Evolutionary conservation across 2,797 vertebrate species (phyloP).

Genomic region (Cynopterus sphinx): DNA sequence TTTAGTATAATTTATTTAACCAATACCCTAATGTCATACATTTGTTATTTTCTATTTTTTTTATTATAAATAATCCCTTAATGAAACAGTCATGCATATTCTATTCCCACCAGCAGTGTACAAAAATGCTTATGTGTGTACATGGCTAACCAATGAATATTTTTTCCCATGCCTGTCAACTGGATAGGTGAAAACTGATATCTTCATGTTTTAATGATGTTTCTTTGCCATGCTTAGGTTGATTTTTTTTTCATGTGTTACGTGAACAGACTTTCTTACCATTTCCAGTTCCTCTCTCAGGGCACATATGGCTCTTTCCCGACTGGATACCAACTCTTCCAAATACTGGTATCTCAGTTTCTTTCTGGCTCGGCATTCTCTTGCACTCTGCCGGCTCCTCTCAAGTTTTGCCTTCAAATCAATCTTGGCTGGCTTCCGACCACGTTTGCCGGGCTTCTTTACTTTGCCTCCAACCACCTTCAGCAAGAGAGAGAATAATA

Average conservation of each 20-base stretch:
- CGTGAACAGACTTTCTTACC: constrained; percentile 83
- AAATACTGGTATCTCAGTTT: constrained; percentile 98
- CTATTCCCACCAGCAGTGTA: neutral
- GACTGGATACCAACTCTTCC: constrained; percentile 97
- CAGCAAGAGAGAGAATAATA: constrained; percentile 28
- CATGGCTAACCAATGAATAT: neutral
- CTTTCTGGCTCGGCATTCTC: constrained; percentile 96
- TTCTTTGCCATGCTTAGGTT: neutral
- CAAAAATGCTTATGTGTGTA: neutral
- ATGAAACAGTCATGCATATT: neutral
- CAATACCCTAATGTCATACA: neutral
- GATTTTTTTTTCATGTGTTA: neutral
- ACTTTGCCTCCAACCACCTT: constrained; percentile 95
- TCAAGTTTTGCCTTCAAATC: constrained; percentile 98
- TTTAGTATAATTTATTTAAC: neutral
- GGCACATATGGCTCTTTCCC: constrained; percentile 96
- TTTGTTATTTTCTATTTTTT: neutral
- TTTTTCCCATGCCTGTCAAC: neutral
- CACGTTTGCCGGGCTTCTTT: constrained; percentile 97
- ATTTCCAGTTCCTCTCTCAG: constrained; percentile 98
- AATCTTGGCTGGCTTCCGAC: constrained; percentile 97
- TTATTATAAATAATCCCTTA: neutral
- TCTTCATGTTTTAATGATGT: neutral
- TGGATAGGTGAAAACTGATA: neutral
- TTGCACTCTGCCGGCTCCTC: constrained; percentile 95